These are phyloP conservation scores for Neuroterus valhalla DNA, from an alignment of 1,140 invertebrate species.

Conservation along the genomic window DNA sequence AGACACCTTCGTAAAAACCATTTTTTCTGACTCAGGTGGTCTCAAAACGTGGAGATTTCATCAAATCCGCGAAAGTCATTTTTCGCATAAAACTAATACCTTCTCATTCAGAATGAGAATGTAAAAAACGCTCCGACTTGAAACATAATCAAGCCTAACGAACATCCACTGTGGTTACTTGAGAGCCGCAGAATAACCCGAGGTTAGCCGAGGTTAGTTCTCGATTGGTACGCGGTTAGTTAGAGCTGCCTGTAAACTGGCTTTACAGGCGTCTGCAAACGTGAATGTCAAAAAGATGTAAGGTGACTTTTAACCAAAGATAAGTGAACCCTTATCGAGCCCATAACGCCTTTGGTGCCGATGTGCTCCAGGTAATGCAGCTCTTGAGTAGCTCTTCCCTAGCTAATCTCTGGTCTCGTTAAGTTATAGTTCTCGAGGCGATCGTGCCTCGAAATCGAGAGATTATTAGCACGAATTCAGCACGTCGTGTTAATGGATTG, in stretches of 20 bases:
- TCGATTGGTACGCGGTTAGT: slow-evolving; percentile 36
- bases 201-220: slow-evolving; percentile 56
- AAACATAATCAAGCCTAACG: slow-evolving; percentile 57
- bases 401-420: neutral
- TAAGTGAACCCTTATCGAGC: slow-evolving; percentile 25
- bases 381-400: neutral
- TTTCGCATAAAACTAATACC: no score
- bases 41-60: no score
- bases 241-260: neutral
- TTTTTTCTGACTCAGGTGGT: no score
- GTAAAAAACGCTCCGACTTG: slow-evolving; percentile 37
- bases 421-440: slow-evolving; percentile 3
- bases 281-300: slow-evolving; percentile 24
- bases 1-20: no score
- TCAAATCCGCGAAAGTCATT: no score
- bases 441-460: slow-evolving; percentile 8
- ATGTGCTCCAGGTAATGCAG: slow-evolving; percentile 7
- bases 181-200: slow-evolving; percentile 32
- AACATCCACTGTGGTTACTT: slow-evolving; percentile 34
- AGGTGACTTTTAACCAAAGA: slow-evolving; percentile 22
- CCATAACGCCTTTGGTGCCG: slow-evolving; percentile 17
- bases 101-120: no score
- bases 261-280: neutral
- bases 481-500: slow-evolving; percentile 7
- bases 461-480: slow-evolving; percentile 7